Percentiles rank a stretch among this genome's conserved stretches.
Evolutionary conservation across 2,113 vertebrate species (phyloP).

Genomic region (Loxodonta africana): DNA sequence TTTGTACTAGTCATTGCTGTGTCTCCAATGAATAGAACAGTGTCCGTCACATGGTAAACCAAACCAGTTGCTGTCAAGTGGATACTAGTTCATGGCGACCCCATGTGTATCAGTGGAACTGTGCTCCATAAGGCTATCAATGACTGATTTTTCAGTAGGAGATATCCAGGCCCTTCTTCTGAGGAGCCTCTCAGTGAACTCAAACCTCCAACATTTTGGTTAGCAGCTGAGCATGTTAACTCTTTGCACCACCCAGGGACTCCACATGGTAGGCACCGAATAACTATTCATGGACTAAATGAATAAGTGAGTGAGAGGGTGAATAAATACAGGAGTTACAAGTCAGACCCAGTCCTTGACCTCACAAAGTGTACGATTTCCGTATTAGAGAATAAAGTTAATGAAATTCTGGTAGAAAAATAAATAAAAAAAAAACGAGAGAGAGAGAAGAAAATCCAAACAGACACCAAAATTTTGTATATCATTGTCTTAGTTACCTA

Average conservation of each 20-base stretch:
- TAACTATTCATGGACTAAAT: conserved; percentile 41
- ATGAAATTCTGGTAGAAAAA: neutral
- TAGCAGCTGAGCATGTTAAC: neutral
- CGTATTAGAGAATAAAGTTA: neutral
- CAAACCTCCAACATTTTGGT: neutral
- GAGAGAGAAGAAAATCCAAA: neutral
- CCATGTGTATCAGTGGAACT: neutral
- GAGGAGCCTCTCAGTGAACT: neutral
- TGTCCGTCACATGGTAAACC: neutral
- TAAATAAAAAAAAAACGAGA: neutral
- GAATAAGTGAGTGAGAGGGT: neutral
- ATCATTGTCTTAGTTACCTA: neutral
- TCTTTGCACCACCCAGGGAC: neutral
- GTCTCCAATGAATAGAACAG: neutral
- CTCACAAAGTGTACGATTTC: neutral
- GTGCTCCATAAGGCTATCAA: neutral
- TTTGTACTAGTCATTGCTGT: conserved; percentile 10
- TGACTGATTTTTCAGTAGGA: neutral
- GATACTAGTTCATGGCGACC: neutral
- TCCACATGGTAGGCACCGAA: neutral
- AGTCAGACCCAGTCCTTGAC: neutral
- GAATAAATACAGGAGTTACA: conserved; percentile 17
- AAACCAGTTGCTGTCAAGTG: neutral
- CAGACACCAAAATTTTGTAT: neutral
- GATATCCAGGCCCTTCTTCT: neutral